phyloP scores from a whole-genome alignment of 2,888 invertebrate genomes.

The Caenorhabditis sinica region DNA sequence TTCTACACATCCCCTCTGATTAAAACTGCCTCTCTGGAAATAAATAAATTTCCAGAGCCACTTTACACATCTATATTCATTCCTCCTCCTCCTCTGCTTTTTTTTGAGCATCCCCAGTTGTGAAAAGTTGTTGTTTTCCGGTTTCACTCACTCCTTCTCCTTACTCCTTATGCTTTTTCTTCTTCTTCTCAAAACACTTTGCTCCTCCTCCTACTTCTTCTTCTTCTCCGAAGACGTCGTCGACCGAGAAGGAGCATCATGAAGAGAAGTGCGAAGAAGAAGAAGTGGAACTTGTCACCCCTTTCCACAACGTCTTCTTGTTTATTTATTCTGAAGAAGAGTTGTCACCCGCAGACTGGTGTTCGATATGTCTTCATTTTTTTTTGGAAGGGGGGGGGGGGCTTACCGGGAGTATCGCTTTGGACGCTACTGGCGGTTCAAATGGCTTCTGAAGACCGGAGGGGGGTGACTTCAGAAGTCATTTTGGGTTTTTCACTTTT shows the following conservation, averaged over 20 bases:
- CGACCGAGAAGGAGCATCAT: constrained; percentile 7
- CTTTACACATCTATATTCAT: constrained; percentile 21
- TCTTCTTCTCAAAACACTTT: constrained; percentile 32
- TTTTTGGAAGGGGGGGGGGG: not conserved
- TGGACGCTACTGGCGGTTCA: not conserved
- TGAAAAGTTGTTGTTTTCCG: constrained; percentile 36
- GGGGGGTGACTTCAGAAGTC: no score
- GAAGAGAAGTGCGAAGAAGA: constrained; percentile 23
- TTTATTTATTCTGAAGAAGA: constrained; percentile 41
- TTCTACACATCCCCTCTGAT: not conserved
- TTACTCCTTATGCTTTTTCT: constrained; percentile 27
- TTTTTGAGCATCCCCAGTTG: constrained; percentile 24
- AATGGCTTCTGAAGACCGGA: no score
- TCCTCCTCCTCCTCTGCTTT: constrained; percentile 1
- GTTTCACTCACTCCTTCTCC: constrained; percentile 12
- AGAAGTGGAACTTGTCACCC: constrained; percentile 50
- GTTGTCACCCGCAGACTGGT: constrained; percentile 23
- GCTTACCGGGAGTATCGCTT: not conserved
- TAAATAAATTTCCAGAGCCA: constrained; percentile 30
- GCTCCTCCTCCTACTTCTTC: constrained; percentile 1
- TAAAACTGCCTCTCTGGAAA: not conserved
- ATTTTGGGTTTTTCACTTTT: no score
- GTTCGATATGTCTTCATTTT: constrained; percentile 30
- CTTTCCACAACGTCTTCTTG: constrained; percentile 15
- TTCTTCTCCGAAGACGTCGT: not conserved